These are phyloP conservation scores for Chloropsis cyanopogon DNA, from an alignment of 2,113 vertebrate genomes.

Conservation along the genomic window DNA sequence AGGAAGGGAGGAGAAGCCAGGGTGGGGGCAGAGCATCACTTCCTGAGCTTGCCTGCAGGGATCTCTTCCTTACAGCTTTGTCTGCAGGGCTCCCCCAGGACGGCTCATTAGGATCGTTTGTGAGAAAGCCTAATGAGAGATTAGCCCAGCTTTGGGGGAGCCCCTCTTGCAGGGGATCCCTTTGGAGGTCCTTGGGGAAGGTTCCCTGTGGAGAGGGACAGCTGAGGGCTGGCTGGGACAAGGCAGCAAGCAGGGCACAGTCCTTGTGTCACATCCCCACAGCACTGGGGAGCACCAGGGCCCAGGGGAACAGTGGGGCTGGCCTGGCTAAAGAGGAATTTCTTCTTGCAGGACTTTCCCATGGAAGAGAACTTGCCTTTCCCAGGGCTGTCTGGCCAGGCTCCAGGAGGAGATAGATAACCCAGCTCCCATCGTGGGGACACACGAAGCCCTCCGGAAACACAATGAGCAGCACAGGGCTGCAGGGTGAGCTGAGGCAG, in stretches of 20 bases:
- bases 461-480: neutral
- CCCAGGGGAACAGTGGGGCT: neutral
- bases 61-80: neutral
- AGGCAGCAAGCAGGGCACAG: neutral
- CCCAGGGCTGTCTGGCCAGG: constrained; percentile 25
- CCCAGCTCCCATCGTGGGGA: neutral
- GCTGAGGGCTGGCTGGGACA: neutral
- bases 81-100: neutral
- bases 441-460: neutral
- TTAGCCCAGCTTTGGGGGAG: neutral
- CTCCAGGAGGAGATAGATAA: constrained; percentile 20
- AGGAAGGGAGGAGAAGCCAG: neutral
- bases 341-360: constrained; percentile 38
- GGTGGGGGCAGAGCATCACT: neutral
- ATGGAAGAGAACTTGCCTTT: constrained; percentile 46
- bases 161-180: neutral
- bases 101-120: neutral
- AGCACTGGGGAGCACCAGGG: neutral
- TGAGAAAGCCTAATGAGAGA: neutral
- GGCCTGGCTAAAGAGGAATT: neutral
- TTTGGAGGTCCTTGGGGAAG: neutral
- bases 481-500: neutral
- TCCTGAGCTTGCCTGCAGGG: neutral
- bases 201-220: neutral
- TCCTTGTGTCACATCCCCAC: neutral